Base-by-base conservation (phyloP, 2,797 vertebrate genomes). In the Cercopithecus diana region DNA sequence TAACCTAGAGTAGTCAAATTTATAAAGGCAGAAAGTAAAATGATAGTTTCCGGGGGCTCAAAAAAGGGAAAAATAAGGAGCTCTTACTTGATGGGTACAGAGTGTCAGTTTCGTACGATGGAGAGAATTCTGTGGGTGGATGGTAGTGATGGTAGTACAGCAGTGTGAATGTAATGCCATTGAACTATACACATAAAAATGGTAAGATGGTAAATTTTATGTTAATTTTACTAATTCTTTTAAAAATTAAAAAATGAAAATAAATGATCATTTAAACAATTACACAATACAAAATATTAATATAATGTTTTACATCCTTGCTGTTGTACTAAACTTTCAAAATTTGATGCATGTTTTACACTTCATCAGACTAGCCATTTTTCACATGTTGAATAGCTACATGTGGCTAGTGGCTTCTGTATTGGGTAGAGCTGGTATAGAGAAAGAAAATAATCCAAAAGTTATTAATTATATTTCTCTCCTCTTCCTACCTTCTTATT, bases 371-470 rank as follows among this genome's bases (percentile, higher is more conserved):
- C 45, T 39, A 58, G 67, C 28, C 28, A 26, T 41, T 24, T 90
- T 50, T 50, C 48, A 72, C 8, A 2, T 55, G 22, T 19, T 22
- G 41, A 45, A 55, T 82, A 57, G 52, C n/a, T 67, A 12, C 4
- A 14, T 52, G 30, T 26, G 50, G 4, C 43, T 48, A 70, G 11
- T 77, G 28, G 24, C 17, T 57, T 39, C 11, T 67, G 17, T 73
- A 48, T 22, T 81, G 15, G 8, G 15, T 6, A 36, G 64, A 90
- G 7, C 13, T 61, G 10, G 14, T 88, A 26, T 43, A 79, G 39
- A 92, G 36, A 91, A 95, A 95, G 28, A 90, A 95, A 88, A 93
- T 1, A 88, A 80, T 73, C 7, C 48, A 77, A 77, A 50, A 36
- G 20, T 28, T 86, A 50, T 43, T 73, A 79, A 57, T 33, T 75